These are phyloP conservation scores for Malacoraja senta DNA, from an alignment of 2,797 vertebrate species.

Conservation along the genomic window DNA sequence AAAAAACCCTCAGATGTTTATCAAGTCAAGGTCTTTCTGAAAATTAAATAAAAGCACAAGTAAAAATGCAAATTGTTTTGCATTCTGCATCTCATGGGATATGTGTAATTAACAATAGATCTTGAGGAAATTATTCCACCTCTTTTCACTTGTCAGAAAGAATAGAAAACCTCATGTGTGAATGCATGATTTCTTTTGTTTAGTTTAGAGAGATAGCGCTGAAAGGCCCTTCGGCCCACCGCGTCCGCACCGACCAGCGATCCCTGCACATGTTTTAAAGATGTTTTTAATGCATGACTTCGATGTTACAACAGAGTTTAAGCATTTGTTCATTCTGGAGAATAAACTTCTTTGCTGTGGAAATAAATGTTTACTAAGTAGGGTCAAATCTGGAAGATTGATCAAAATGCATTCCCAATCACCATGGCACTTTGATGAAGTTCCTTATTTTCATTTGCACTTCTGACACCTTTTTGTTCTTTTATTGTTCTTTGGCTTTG, in stretches of 20 bases:
- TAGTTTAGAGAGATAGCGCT: no score
- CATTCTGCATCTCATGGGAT: neutral
- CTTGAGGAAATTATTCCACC: neutral
- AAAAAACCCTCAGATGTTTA: neutral
- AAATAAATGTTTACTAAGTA: neutral
- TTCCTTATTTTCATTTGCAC: neutral
- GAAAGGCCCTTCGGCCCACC: no score
- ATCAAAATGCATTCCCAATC: neutral
- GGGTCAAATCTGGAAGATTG: neutral
- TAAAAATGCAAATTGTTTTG: neutral
- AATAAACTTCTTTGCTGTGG: neutral
- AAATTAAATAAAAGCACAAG: neutral
- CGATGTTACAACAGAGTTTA: neutral
- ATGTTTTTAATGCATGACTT: neutral
- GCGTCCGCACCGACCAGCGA: no score
- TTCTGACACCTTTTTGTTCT: neutral
- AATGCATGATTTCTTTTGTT: no score
- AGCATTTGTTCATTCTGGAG: neutral
- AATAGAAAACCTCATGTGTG: neutral
- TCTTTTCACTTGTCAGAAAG: neutral
- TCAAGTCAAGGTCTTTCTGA: neutral
- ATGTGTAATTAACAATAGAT: neutral
- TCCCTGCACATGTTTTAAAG: no score
- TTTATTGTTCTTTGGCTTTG: neutral
- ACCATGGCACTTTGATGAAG: neutral